Evolutionary conservation across 2,888 invertebrate genomes (phyloP), one percentile per base, ranked within the genome.

Genomic region (Myopa testacea): DNA sequence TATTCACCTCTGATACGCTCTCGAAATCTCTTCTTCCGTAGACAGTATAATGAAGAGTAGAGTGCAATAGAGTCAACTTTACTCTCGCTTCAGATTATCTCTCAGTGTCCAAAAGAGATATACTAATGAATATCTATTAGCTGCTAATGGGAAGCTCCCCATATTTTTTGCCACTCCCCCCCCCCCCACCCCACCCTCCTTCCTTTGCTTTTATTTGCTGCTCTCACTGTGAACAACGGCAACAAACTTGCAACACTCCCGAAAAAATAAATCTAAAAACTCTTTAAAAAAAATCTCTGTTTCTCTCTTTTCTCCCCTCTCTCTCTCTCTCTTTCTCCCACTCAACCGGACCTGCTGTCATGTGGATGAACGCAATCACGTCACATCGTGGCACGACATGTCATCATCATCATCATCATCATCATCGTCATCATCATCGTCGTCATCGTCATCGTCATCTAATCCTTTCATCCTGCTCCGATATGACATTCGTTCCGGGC

Each of bases 301-400:
- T 6, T 45, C 10, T 45, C 10, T 45, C 45, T 45, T 45, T n/a
- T 6, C 16, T 12, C 4, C 58, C 4, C 58, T 4, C 12, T n/a
- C 58, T 58, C 14, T n/a, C 58, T 58, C 12, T n/a, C 58, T 58
- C 58, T 58, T 16, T 58, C 58, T n/a, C 58, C 12, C 16, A 0
- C 58, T 45, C 14, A 62, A 73, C 12, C 40, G 45, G 62, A 50
- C 37, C 52, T 37, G 40, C 34, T 34, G 37, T 38, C 52, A 19
- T 67, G 55, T n/a, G 14, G 19, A 19, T 55, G 55, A 52, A 75
- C n/a, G 52, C n/a, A 34, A 52, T 19, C 34, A 75, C 55, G 78
- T 81, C 78, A 73, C 78, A 45, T 78, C 37, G 38, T 76, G 50
- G 26, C 76, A 68, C 58, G 14, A 34, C 69, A 67, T 60, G 60